Conservation (phyloP, 1,140 invertebrate genomes). For the Panagrolaimus sp. region DNA sequence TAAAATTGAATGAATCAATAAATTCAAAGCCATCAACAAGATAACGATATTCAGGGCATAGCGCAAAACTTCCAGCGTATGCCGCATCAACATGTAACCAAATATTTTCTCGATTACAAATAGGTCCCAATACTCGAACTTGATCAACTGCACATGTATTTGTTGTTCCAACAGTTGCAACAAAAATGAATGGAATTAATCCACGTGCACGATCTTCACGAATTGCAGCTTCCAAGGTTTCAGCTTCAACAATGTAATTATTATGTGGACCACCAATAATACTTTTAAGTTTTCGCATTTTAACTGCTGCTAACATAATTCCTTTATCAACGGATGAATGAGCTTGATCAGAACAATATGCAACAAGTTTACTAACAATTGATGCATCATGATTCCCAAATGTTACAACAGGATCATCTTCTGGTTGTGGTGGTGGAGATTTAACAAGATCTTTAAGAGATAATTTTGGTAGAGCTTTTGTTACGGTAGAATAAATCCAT, state of each 20-base stretch:
- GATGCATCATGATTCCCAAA: too few species aligned
- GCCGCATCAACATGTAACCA: slow-evolving; percentile 68
- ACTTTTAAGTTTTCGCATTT: slow-evolving; percentile 86
- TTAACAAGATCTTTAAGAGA: slow-evolving; percentile 81
- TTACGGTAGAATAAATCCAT: too few species aligned
- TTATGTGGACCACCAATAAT: slow-evolving; percentile 81
- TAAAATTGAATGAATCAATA: slow-evolving; percentile 93
- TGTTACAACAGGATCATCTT: slow-evolving; percentile 86
- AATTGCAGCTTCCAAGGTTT: slow-evolving; percentile 74
- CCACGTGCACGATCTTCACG: slow-evolving; percentile 80
- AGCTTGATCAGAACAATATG: slow-evolving; percentile 71
- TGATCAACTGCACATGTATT: slow-evolving; percentile 89
- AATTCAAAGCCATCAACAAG: slow-evolving; percentile 74
- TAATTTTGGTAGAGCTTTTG: too few species aligned
- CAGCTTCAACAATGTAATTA: too few species aligned
- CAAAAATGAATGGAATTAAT: slow-evolving; percentile 86
- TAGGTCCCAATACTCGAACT: slow-evolving; percentile 77
- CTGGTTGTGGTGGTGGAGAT: slow-evolving; percentile 82
- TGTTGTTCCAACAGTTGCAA: slow-evolving; percentile 75
- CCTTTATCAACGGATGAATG: slow-evolving; percentile 99
- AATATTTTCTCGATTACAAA: slow-evolving; percentile 69
- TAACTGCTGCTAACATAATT: slow-evolving; percentile 96
- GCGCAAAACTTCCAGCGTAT: slow-evolving; percentile 82
- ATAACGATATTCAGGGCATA: slow-evolving; percentile 84
- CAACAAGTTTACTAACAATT: slow-evolving; percentile 97